Evolutionary conservation across 2,113 vertebrate species (phyloP).

Genomic region (Dryoscopus gambensis): DNA sequence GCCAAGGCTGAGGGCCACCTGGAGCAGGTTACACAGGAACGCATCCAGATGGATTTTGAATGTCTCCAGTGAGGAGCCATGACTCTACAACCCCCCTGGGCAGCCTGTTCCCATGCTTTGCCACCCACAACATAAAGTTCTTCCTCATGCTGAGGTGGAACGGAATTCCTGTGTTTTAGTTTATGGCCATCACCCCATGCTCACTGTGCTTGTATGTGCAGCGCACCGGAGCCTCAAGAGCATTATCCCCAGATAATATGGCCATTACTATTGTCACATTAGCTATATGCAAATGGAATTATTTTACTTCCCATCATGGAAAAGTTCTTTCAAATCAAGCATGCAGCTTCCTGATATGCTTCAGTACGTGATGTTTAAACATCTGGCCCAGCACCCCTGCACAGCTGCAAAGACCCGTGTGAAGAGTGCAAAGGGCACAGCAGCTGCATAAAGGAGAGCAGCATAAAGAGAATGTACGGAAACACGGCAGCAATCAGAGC

Average conservation of each 20-base stretch:
- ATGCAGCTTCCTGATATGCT: neutral
- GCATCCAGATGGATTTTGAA: neutral
- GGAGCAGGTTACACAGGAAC: neutral
- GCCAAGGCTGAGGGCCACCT: neutral
- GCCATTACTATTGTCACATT: neutral
- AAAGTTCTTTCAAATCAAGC: neutral
- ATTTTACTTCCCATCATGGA: neutral
- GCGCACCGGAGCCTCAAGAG: neutral
- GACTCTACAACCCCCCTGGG: neutral
- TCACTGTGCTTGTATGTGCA: neutral
- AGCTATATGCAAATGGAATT: neutral
- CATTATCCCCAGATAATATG: rapidly evolving
- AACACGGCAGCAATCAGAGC: neutral
- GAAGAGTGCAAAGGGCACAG: rapidly evolving
- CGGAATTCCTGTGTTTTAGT: neutral
- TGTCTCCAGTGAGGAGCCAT: neutral
- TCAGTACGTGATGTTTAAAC: neutral
- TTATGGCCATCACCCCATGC: neutral
- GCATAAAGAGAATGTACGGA: neutral
- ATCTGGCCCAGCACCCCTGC: neutral
- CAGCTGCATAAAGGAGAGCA: rapidly evolving
- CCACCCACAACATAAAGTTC: neutral
- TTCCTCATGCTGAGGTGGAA: neutral
- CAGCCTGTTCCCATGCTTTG: neutral
- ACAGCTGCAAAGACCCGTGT: neutral